These are phyloP conservation scores for Hyles euphorbiae DNA, from an alignment of 1,140 invertebrate genomes.

Conservation along the genomic window DNA sequence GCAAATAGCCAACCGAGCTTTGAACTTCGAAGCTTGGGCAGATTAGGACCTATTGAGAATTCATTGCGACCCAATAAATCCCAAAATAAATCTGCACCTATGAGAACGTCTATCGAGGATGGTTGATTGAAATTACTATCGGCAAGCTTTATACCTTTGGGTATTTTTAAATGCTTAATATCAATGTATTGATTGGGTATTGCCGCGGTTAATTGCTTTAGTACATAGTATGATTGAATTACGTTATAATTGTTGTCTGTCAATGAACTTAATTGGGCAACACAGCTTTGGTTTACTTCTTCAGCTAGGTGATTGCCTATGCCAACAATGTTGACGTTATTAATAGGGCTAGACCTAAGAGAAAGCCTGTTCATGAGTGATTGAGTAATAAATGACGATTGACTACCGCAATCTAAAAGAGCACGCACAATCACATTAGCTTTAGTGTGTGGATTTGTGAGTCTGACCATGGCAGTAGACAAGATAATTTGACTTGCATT, in stretches of 20 bases:
- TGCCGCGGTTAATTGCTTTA: conserved; percentile 3
- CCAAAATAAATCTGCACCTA: too few species aligned
- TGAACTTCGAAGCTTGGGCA: conserved; percentile 5
- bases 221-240: neutral
- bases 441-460: neutral
- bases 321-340: neutral
- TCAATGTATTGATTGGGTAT: conserved; percentile 7
- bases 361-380: too few species aligned
- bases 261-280: neutral
- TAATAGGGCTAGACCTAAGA: too few species aligned
- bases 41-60: too few species aligned
- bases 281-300: too few species aligned
- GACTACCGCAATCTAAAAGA: neutral
- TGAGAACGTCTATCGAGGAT: conserved; percentile 30
- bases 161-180: conserved; percentile 9
- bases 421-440: neutral
- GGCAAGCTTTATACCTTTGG: conserved; percentile 7
- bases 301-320: neutral
- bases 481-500: neutral
- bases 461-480: neutral
- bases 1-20: conserved; percentile 15
- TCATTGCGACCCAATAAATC: too few species aligned
- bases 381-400: neutral
- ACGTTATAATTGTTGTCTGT: neutral
- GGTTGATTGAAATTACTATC: conserved; percentile 25